Conservation (phyloP, 2,888 invertebrate species). For the Cancer borealis region DNA sequence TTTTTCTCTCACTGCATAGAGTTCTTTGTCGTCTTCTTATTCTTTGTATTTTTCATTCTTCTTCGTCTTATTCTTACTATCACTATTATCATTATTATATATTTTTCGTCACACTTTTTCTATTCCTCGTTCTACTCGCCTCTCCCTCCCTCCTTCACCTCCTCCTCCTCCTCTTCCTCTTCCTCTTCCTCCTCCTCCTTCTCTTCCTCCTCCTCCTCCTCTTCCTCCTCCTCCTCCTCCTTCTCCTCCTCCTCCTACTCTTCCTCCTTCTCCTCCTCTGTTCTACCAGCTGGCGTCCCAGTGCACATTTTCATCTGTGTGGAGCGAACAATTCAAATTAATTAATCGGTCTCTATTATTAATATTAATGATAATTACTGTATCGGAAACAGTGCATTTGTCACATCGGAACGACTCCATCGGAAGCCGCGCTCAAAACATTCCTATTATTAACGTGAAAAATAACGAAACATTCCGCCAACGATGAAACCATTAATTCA, state of each 20-base stretch:
- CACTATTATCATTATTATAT: too few relatives aligned
- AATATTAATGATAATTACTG: conserved; percentile 1
- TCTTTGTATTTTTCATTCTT: background rate
- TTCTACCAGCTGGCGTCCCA: background rate
- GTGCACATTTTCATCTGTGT: background rate
- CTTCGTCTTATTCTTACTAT: too few relatives aligned
- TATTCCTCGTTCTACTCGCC: too few relatives aligned
- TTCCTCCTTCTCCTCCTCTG: background rate
- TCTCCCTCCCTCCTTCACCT: background rate
- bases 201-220: background rate
- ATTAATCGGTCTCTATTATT: conserved; percentile 1
- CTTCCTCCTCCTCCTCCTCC: background rate
- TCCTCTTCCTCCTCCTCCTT: background rate
- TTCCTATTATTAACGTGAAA: too few relatives aligned
- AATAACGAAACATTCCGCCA: too few relatives aligned
- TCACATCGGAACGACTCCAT: background rate
- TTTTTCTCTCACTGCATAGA: background rate
- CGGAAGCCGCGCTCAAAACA: background rate
- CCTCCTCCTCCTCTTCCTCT: background rate
- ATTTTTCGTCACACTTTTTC: too few relatives aligned
- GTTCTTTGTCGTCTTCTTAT: background rate
- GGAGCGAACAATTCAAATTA: background rate
- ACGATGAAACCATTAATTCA: too few relatives aligned
- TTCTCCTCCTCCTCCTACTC: background rate
- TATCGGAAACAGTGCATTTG: conserved; percentile 20